phyloP scores from a whole-genome alignment of 2,113 vertebrate species.

The Scolopax mira region DNA sequence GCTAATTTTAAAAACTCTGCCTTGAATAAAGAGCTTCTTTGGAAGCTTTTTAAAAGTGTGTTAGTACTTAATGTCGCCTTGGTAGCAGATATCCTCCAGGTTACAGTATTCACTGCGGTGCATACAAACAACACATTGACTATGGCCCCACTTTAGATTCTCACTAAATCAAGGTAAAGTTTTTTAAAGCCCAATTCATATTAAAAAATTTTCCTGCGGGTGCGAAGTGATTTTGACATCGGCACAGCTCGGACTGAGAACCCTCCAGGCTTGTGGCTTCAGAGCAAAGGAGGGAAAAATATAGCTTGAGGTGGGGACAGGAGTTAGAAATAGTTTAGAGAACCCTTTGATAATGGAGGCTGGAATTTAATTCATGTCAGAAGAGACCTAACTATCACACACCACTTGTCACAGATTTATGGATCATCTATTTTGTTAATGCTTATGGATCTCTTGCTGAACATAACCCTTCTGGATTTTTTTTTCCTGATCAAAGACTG shows the following conservation, averaged over 20 bases:
- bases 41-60: slow-evolving; percentile 50
- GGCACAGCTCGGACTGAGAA: background rate
- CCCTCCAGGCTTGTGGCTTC: slow-evolving; percentile 54
- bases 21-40: slow-evolving; percentile 69
- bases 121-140: slow-evolving; percentile 73
- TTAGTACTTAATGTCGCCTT: slow-evolving; percentile 60
- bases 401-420: background rate
- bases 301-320: background rate
- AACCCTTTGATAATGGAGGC: background rate
- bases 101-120: slow-evolving; percentile 43
- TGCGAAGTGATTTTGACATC: slow-evolving; percentile 73
- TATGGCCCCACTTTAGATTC: slow-evolving; percentile 68
- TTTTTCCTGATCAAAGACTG: background rate
- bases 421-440: slow-evolving; percentile 25
- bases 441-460: slow-evolving; percentile 23
- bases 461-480: background rate
- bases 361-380: background rate
- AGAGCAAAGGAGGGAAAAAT: background rate
- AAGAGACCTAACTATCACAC: background rate
- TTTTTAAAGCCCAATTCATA: slow-evolving; percentile 74
- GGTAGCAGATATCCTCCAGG: slow-evolving; percentile 59
- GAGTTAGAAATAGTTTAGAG: slow-evolving; percentile 31
- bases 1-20: slow-evolving; percentile 51
- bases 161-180: slow-evolving; percentile 72
- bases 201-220: slow-evolving; percentile 44